Evolutionary conservation across 1,140 invertebrate species (phyloP).

Genomic region (Microplitis demolitor): DNA sequence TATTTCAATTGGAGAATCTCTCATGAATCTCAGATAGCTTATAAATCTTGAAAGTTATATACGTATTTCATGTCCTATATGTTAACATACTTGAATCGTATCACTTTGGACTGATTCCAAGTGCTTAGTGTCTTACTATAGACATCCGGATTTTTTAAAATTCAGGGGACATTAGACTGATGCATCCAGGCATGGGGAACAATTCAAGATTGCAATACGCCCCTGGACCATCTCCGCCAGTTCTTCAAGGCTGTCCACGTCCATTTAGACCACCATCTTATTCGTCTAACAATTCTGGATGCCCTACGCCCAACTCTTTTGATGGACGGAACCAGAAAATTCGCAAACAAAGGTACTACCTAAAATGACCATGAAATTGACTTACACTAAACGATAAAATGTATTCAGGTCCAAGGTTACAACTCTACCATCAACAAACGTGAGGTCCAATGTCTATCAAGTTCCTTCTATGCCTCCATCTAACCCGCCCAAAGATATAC

Average conservation of each 20-base stretch:
- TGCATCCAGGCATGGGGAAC: slow-evolving; percentile 53
- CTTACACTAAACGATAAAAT: slow-evolving; percentile 11
- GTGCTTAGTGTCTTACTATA: not conserved
- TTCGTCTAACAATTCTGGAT: slow-evolving; percentile 52
- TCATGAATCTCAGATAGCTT: too few species aligned
- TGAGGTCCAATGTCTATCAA: slow-evolving; percentile 53
- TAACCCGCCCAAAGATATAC: slow-evolving; percentile 52
- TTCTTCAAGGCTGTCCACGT: slow-evolving; percentile 56
- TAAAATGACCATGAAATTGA: not conserved
- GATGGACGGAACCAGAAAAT: slow-evolving; percentile 55
- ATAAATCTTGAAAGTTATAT: too few species aligned
- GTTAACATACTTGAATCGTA: too few species aligned
- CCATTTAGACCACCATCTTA: slow-evolving; percentile 56
- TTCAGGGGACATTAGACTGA: slow-evolving; percentile 56
- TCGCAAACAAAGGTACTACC: slow-evolving; percentile 53
- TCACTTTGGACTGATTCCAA: slow-evolving; percentile 5
- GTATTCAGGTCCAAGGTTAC: slow-evolving; percentile 52
- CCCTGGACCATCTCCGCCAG: slow-evolving; percentile 54
- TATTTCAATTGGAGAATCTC: too few species aligned
- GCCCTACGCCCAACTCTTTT: slow-evolving; percentile 51
- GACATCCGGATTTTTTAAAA: not conserved
- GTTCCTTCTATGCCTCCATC: slow-evolving; percentile 53
- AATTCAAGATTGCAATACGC: slow-evolving; percentile 54
- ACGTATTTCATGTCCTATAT: too few species aligned
- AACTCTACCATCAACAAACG: slow-evolving; percentile 49